Base-by-base conservation (phyloP, 2,113 vertebrate genomes). In the Crotalus horridus region DNA sequence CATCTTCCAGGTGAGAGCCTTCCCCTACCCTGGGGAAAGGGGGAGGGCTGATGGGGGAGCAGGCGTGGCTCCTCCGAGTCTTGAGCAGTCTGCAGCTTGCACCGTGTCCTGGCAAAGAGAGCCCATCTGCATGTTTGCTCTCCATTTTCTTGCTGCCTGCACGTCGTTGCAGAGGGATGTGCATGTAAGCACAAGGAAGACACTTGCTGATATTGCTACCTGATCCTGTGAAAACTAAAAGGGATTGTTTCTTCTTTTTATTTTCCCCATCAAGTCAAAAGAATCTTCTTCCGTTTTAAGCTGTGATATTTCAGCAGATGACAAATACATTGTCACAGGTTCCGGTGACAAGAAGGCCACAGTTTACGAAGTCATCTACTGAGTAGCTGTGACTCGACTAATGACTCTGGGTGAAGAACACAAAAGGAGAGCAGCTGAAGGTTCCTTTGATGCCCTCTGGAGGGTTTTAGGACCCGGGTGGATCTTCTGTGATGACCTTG, bases 321-420 rank as follows among this genome's bases (percentile, higher is more conserved):
- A 99, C 97, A 99, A 99, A 96, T 99, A 99, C 96, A 99, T 99
- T 6, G 99, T 99, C 95, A 99, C 99, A 1, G 99, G 99, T 95
- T 99, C 99, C 8, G 99, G 99, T 17, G 99, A 99, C 98, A 99
- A 99, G 98, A 99, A 99, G 96, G 99, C 99, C 96, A 99, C 99
- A 0, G 99, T 99, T 94, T 99, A 99, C 51, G 99, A 99, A 98
- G 99, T 99, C 96, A 99, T 99, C 98, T 99, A 99, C 97, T 99
- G 97, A 97, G 4, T 21, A 2, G 48, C 92, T 81, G 6, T 6
- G 4, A 85, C 87, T 93, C 91, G 95, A 91, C 91, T 48, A 91
- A 4, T 59, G 91, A 23, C 93, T 92, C 86, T 0, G 46, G 90
- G 3, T 2, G 39, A 95, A 74, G 93, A 89, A 86, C 0, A 87